These are phyloP conservation scores for Cyprichromis sp. DNA, from an alignment of 2,113 vertebrate genomes.

Conservation along the genomic window DNA sequence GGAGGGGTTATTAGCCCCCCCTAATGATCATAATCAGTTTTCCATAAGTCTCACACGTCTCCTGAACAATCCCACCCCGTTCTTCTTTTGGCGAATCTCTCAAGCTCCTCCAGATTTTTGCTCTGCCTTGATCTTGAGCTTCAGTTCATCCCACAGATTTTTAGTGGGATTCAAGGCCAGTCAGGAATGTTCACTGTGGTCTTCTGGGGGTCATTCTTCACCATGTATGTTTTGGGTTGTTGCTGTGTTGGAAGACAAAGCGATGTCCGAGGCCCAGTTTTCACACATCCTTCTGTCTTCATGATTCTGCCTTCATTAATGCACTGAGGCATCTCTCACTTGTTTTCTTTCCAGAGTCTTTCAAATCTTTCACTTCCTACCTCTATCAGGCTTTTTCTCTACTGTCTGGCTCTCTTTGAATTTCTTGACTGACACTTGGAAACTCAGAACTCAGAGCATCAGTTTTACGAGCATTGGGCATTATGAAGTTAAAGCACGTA, in stretches of 20 bases:
- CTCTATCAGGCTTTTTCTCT: rapidly evolving
- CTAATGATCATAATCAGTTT: not conserved
- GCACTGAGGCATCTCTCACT: not conserved
- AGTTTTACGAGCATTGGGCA: rapidly evolving
- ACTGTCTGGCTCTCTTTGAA: not conserved
- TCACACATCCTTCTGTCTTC: rapidly evolving
- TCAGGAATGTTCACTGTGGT: not conserved
- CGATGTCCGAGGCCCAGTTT: not conserved
- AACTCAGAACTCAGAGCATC: not conserved
- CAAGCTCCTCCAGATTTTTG: not conserved
- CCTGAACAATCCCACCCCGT: rapidly evolving
- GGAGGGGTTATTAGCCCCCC: not conserved
- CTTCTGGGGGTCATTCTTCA: not conserved
- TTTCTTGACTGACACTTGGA: not conserved
- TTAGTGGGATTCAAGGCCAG: not conserved
- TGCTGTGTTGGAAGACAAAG: not conserved
- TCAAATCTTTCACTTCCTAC: not conserved
- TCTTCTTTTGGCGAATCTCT: not conserved
- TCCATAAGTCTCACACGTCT: not conserved
- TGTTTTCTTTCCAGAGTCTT: not conserved
- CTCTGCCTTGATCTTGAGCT: not conserved
- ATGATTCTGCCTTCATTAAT: not conserved
- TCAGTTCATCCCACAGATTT: not conserved
- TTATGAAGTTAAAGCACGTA: not conserved
- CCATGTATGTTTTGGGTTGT: not conserved